A percentile compares a stretch with the other conserved stretches of the same genome.
phyloP scores from a whole-genome alignment of 1,140 invertebrate species.

The Diorhabda elongata region DNA sequence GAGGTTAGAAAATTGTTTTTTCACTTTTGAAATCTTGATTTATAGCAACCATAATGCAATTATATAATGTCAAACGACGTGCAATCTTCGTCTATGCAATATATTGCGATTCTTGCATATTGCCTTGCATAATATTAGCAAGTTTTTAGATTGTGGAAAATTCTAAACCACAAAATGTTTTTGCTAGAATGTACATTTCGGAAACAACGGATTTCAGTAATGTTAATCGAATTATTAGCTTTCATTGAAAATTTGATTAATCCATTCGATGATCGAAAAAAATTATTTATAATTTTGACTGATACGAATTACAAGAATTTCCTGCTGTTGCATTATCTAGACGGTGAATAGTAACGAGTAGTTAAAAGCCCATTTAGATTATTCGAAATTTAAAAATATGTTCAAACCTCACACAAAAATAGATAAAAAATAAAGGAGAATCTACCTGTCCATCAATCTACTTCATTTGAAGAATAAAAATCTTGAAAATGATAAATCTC shows the following conservation, averaged over 20 bases:
- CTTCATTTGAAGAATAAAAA: constrained; percentile 22
- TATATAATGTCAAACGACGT: not conserved
- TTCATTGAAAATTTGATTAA: too few species aligned
- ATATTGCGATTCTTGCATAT: too few species aligned
- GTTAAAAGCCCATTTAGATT: constrained; percentile 19
- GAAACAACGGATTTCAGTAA: too few species aligned
- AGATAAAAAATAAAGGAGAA: constrained; percentile 10
- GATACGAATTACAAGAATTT: not conserved
- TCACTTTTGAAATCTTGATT: too few species aligned
- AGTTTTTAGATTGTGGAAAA: too few species aligned
- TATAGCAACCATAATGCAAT: too few species aligned
- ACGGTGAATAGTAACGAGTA: not conserved
- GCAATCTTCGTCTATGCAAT: not conserved
- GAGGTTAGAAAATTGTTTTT: too few species aligned
- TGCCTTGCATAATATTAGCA: too few species aligned
- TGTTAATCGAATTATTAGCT: constrained; percentile 8
- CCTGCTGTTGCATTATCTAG: not conserved
- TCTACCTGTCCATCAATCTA: constrained; percentile 21
- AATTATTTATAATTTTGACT: not conserved
- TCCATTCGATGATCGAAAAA: too few species aligned
- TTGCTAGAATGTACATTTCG: too few species aligned
- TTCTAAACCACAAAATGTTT: too few species aligned
- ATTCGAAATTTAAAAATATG: constrained; percentile 16
- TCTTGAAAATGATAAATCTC: constrained; percentile 20
- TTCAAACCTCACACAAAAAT: constrained; percentile 9